A percentile compares a stretch with the other conserved stretches of the same genome.
phyloP scores from a whole-genome alignment of 1,140 invertebrate species.

The Listronotus oregonensis region DNA sequence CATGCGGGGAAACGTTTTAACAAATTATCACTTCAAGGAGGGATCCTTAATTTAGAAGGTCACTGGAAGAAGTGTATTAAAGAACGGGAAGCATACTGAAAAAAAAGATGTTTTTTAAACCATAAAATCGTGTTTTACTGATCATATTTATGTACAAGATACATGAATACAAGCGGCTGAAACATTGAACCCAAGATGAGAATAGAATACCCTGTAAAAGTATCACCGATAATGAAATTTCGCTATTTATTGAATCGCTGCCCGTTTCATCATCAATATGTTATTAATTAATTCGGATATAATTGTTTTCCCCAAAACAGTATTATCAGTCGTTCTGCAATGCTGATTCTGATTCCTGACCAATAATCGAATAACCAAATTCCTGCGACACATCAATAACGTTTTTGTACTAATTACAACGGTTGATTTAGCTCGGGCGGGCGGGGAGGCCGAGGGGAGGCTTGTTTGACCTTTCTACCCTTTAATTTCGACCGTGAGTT shows the following conservation, averaged over 20 bases:
- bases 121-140: no score
- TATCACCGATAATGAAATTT: conserved; percentile 39
- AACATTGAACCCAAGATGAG: no score
- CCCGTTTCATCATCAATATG: conserved; percentile 40
- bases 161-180: no score
- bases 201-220: conserved; percentile 8
- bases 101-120: no score
- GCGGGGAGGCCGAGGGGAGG: conserved; percentile 1
- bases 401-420: conserved; percentile 53
- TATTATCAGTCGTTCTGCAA: conserved; percentile 47
- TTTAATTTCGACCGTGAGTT: conserved; percentile 41
- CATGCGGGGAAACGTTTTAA: no score
- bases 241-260: conserved; percentile 28
- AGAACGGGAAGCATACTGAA: no score
- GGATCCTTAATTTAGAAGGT: no score
- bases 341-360: conserved; percentile 45
- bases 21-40: no score
- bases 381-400: conserved; percentile 54
- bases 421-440: conserved; percentile 50
- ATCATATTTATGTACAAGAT: no score
- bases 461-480: conserved; percentile 11
- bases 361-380: conserved; percentile 51
- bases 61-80: no score
- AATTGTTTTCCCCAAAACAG: conserved; percentile 43
- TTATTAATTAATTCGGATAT: conserved; percentile 47